These are phyloP conservation scores for Salvator merianae DNA, from an alignment of 2,113 vertebrate species.

Conservation along the genomic window DNA sequence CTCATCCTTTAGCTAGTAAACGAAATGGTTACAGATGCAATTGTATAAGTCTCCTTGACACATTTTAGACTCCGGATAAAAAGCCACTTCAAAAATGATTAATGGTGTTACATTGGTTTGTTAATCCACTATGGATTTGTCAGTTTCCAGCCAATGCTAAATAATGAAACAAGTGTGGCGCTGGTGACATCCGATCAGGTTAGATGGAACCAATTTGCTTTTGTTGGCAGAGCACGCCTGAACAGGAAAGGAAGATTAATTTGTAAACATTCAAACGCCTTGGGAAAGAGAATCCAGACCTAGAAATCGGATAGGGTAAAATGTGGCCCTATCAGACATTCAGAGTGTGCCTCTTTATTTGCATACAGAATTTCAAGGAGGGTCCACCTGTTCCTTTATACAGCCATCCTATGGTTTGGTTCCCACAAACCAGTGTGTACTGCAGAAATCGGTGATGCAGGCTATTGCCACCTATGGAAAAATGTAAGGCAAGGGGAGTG, in stretches of 20 bases:
- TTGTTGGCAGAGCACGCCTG: conserved; percentile 4
- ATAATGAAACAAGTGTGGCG: conserved; percentile 55
- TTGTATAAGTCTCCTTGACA: conserved; percentile 49
- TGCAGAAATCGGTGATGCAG: no score
- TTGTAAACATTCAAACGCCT: conserved; percentile 4
- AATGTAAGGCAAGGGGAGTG: no score
- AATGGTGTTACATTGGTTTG: conserved; percentile 46
- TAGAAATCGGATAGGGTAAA: neutral
- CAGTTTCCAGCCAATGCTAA: conserved; percentile 30
- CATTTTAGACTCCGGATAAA: conserved; percentile 33
- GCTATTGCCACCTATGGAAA: no score
- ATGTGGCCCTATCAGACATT: neutral
- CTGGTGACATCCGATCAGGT: conserved; percentile 52
- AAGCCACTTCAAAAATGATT: conserved; percentile 52
- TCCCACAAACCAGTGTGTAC: no score
- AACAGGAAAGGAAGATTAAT: neutral
- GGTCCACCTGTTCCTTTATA: neutral
- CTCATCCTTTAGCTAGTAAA: conserved; percentile 22
- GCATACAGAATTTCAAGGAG: neutral
- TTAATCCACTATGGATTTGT: conserved; percentile 42
- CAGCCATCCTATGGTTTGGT: no score
- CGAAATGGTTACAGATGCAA: conserved; percentile 23
- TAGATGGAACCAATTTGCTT: conserved; percentile 35
- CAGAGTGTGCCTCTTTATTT: neutral
- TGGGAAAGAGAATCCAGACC: conserved; percentile 7